Conservation (phyloP, 2,113 vertebrate genomes). For the Erpornis zantholeuca region DNA sequence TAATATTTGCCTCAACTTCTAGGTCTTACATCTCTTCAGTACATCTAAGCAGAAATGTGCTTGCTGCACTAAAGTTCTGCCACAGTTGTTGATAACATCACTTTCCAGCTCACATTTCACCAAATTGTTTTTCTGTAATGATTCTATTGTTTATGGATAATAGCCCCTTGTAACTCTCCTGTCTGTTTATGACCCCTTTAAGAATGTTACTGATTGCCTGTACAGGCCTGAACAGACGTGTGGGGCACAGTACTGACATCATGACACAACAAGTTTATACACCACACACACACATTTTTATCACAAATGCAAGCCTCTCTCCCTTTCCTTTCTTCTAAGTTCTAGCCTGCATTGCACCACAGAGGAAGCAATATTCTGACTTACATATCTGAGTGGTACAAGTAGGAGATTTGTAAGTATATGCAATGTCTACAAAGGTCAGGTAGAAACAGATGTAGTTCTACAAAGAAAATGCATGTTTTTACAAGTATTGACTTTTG, state of each 20-base stretch:
- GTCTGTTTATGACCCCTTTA: background rate
- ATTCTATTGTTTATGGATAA: background rate
- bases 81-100: background rate
- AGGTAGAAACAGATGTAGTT: background rate
- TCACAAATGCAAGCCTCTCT: background rate
- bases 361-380: background rate
- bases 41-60: background rate
- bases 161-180: rapidly evolving
- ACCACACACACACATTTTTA: background rate
- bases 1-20: background rate
- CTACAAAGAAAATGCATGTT: background rate
- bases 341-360: background rate
- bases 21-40: background rate
- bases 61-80: background rate
- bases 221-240: background rate
- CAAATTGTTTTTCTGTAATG: background rate
- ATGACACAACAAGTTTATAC: background rate
- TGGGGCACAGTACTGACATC: background rate
- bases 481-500: background rate
- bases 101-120: background rate
- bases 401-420: background rate
- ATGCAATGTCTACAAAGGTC: background rate
- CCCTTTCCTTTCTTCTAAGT: background rate
- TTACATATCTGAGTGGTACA: background rate
- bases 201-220: background rate